Conservation (phyloP, 2,113 vertebrate species). For the Bolborhynchus lineola region DNA sequence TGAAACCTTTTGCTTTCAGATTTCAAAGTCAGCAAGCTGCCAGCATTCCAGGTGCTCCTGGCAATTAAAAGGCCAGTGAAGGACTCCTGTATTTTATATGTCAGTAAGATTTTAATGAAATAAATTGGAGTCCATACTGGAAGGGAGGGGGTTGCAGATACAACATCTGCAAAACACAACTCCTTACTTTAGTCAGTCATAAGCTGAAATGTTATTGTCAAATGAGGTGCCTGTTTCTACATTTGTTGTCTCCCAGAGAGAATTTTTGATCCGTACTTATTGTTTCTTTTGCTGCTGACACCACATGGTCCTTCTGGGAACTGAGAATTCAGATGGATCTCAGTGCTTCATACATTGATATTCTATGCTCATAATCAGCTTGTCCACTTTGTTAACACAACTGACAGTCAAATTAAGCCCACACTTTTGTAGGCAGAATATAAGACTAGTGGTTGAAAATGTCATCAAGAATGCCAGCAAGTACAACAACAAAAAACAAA, state of each 20-base stretch:
- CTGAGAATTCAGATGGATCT: background rate
- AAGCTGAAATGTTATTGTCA: background rate
- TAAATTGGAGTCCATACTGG: background rate
- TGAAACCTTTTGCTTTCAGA: background rate
- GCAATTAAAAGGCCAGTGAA: background rate
- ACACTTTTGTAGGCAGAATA: background rate
- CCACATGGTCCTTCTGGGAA: background rate
- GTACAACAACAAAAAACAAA: background rate
- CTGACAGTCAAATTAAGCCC: background rate
- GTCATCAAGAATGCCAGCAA: background rate
- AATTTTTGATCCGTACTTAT: background rate
- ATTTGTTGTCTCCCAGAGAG: background rate
- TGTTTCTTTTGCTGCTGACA: background rate
- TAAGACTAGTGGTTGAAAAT: background rate
- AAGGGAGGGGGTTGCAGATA: background rate
- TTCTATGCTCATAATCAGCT: background rate
- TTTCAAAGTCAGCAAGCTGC: slow-evolving; percentile 1
- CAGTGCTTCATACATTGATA: background rate
- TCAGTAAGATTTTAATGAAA: background rate
- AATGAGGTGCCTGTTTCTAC: background rate
- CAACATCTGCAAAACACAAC: background rate
- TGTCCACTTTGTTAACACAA: background rate
- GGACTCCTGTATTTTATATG: background rate
- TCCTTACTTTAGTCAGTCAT: background rate
- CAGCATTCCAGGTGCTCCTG: background rate